Evolutionary conservation across 2,113 vertebrate species (phyloP), one percentile per base, ranked within the genome.

Genomic region (Silurus meridionalis): DNA sequence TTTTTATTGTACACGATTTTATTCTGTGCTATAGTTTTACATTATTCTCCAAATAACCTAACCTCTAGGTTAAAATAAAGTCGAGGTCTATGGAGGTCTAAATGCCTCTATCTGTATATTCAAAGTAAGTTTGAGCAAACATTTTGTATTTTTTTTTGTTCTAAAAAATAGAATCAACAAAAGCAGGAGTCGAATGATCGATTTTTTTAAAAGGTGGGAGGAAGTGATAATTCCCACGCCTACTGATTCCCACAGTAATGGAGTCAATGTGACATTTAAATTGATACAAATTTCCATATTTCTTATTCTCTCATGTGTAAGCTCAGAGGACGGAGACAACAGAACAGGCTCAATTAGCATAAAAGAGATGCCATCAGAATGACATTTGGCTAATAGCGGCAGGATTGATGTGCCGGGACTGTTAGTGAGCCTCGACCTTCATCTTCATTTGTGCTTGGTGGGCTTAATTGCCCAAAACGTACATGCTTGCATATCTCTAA

Each of bases 321-420:
- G 75, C 84, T 61, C 57, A 63, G 19, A 81, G 21, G 53, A 55
- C 66, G 19, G 57, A 80, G 74, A 71, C 14, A 58, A 74, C 83
- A 55, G 60, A 52, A 84, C 60, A 55, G 78, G 82, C 67, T 64
- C 81, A 86, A 85, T 92, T 93, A 93, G 88, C 90, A 91, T 94
- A 87, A 86, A 79, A 61, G 84, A 80, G 57, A 88, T 37, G 84
- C 86, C 89, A 91, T 86, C 88, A 84, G 85, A 69, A 90, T 90
- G 91, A 91, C 89, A 90, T 87, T 28, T 81, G 81, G 84, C 85
- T 93, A 91, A 93, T 92, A 91, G 90, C 75, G 85, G 90, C 58
- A 84, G 89, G 83, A 92, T 91, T 90, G 88, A 92, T 93, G 86
- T 79, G 74, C 11, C 67, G 28, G n/a, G 74, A 83, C 86, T 78